These are phyloP conservation scores for Myrmophylax atrothorax DNA, from an alignment of 2,113 vertebrate genomes.

Conservation along the genomic window DNA sequence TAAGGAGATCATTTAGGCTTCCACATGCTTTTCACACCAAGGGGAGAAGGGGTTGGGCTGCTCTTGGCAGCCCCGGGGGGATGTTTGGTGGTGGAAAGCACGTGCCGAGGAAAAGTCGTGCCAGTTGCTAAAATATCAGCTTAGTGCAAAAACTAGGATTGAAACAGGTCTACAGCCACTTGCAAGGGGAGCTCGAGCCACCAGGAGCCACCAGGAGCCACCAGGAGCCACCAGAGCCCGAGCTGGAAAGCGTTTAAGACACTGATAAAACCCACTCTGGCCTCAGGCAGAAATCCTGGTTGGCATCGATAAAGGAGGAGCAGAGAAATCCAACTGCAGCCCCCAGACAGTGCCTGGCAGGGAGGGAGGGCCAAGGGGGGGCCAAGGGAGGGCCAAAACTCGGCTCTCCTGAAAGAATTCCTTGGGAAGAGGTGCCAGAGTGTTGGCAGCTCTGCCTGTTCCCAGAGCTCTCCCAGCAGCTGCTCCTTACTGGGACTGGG, in stretches of 20 bases:
- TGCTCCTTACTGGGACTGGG: background rate
- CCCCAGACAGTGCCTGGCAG: background rate
- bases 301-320: fast-evolving
- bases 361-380: background rate
- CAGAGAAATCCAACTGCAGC: background rate
- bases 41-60: background rate
- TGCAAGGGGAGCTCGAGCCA: background rate
- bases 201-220: background rate
- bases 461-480: slow-evolving; percentile 12
- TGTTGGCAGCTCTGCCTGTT: background rate
- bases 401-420: background rate
- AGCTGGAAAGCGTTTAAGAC: background rate
- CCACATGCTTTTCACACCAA: background rate
- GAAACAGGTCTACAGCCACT: background rate
- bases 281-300: background rate
- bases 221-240: background rate
- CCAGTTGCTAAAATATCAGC: background rate
- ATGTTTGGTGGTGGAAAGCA: background rate
- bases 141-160: slow-evolving; percentile 6
- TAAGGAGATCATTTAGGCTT: background rate
- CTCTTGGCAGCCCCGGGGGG: background rate
- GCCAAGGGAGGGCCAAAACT: background rate
- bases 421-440: slow-evolving; percentile 7
- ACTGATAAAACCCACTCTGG: background rate
- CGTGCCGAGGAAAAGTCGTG: background rate